These are phyloP conservation scores for Vireo altiloquus DNA, from an alignment of 2,113 vertebrate genomes.

Conservation along the genomic window DNA sequence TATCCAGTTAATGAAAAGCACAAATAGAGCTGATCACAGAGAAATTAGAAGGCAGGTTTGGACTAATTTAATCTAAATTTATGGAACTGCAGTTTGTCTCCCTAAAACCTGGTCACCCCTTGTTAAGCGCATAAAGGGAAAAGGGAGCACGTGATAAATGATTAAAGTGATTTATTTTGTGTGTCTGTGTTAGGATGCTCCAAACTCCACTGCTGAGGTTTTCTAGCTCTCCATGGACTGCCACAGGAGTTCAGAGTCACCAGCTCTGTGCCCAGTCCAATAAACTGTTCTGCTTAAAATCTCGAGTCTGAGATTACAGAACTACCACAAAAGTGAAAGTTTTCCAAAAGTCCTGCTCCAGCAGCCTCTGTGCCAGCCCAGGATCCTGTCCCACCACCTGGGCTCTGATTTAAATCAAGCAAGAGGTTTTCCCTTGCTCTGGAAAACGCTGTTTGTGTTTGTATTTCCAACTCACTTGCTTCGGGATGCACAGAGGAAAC, in stretches of 20 bases:
- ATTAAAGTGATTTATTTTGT: background rate
- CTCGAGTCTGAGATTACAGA: background rate
- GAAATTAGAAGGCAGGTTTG: background rate
- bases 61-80: background rate
- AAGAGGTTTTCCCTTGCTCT: background rate
- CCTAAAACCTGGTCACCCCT: background rate
- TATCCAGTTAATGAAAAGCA: background rate
- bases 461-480: background rate
- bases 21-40: background rate
- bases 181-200: background rate
- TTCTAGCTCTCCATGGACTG: background rate
- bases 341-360: background rate
- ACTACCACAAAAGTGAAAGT: background rate
- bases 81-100: background rate
- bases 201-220: background rate
- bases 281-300: background rate
- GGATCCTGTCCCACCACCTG: background rate
- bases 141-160: background rate
- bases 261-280: background rate
- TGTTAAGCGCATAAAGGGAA: background rate
- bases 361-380: background rate
- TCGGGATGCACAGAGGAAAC: background rate
- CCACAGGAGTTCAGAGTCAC: background rate
- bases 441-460: background rate
- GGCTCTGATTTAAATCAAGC: background rate